Evolutionary conservation across 2,113 vertebrate genomes (phyloP).

Genomic region (Chaetorhynchus papuensis): DNA sequence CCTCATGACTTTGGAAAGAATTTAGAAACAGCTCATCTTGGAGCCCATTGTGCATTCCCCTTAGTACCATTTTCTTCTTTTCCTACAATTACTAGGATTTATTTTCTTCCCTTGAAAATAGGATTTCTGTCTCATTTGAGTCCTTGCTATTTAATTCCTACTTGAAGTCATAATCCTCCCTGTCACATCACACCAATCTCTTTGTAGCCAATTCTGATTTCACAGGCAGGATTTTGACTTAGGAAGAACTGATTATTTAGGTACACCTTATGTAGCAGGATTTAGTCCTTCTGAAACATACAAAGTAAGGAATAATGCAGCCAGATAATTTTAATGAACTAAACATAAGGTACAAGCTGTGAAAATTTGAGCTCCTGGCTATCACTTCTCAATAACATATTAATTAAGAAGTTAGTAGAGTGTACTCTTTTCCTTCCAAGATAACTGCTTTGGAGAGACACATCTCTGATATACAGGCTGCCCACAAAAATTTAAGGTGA

Average conservation of each 20-base stretch:
- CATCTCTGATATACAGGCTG: not conserved
- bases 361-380: not conserved
- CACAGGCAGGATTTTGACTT: slow-evolving; percentile 42
- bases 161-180: slow-evolving; percentile 53
- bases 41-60: not conserved
- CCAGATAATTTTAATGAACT: not conserved
- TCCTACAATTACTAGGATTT: slow-evolving; percentile 44
- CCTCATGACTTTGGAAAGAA: not conserved
- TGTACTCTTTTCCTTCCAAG: not conserved
- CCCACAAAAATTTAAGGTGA: not conserved
- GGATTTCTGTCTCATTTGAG: slow-evolving; percentile 31
- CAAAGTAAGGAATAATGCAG: not conserved
- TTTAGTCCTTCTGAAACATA: not conserved
- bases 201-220: slow-evolving; percentile 47
- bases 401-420: not conserved
- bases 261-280: not conserved
- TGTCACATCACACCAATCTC: slow-evolving; percentile 40
- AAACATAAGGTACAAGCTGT: not conserved
- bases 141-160: slow-evolving; percentile 37
- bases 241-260: slow-evolving; percentile 13
- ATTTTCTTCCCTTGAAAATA: slow-evolving; percentile 40
- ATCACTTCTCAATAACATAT: not conserved
- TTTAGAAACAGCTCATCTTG: slow-evolving; percentile 21
- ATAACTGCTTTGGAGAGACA: not conserved
- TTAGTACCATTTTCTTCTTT: not conserved